These are phyloP conservation scores for Gymnocypris eckloni DNA, from an alignment of 2,797 vertebrate genomes.

Conservation along the genomic window DNA sequence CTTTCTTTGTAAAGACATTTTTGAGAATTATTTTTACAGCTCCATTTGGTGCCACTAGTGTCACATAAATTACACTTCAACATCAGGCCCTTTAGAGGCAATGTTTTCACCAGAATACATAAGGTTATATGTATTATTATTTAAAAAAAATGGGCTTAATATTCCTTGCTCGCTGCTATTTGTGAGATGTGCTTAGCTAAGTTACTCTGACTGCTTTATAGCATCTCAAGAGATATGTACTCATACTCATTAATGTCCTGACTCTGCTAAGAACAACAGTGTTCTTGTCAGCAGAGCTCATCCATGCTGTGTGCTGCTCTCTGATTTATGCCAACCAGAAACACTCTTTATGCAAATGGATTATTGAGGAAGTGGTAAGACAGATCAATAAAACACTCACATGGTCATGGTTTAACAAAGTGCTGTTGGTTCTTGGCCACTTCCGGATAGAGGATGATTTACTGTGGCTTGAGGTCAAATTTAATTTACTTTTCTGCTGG, in stretches of 20 bases:
- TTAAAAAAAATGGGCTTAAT: neutral
- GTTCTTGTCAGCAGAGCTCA: slow-evolving; percentile 44
- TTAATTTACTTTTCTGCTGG: slow-evolving; percentile 77
- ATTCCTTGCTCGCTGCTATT: neutral
- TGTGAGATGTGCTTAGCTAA: slow-evolving; percentile 20
- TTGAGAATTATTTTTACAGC: neutral
- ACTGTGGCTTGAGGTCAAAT: slow-evolving; percentile 71
- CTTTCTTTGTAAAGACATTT: no score
- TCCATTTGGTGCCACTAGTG: neutral
- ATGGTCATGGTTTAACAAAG: slow-evolving; percentile 76
- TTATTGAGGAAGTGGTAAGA: slow-evolving; percentile 75
- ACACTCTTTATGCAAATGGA: slow-evolving; percentile 78
- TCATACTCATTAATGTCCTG: slow-evolving; percentile 39
- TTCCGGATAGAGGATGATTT: slow-evolving; percentile 68
- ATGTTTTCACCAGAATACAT: neutral
- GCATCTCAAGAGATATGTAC: slow-evolving; percentile 41
- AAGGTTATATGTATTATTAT: neutral
- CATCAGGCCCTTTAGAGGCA: neutral
- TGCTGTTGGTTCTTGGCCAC: slow-evolving; percentile 66
- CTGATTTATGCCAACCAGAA: slow-evolving; percentile 65
- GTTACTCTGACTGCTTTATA: slow-evolving; percentile 35
- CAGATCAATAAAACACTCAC: slow-evolving; percentile 81
- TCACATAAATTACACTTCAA: neutral
- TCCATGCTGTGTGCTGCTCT: slow-evolving; percentile 28
- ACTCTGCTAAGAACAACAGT: slow-evolving; percentile 37